A percentile compares a stretch with the other conserved stretches of the same genome.
phyloP scores from a whole-genome alignment of 1,140 invertebrate species.

The Leptoteleia sp. region DNA sequence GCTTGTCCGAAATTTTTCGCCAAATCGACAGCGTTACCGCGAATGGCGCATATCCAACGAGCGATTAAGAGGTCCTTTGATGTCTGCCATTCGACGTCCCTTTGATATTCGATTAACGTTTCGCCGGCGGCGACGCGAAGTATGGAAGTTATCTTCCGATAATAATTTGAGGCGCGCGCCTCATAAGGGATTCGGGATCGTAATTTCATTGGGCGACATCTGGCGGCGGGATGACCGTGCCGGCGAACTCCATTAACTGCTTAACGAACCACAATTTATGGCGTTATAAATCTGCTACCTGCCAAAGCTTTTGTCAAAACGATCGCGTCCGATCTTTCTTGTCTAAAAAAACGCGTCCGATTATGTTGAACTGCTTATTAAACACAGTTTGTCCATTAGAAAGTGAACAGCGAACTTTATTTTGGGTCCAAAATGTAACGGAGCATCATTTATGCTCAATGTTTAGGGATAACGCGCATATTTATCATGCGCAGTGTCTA shows the following conservation, averaged over 20 bases:
- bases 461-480: too few relatives aligned
- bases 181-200: slow-evolving; percentile 63
- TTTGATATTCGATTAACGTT: slow-evolving; percentile 66
- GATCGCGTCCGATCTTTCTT: slow-evolving; percentile 1
- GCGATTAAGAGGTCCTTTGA: slow-evolving; percentile 64
- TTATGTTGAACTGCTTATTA: too few relatives aligned
- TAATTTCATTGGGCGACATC: slow-evolving; percentile 67
- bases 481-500: too few relatives aligned
- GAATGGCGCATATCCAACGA: slow-evolving; percentile 34
- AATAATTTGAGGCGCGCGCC: slow-evolving; percentile 71
- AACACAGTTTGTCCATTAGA: too few relatives aligned
- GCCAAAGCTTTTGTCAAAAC: slow-evolving; percentile 49
- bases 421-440: too few relatives aligned
- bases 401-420: too few relatives aligned
- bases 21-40: slow-evolving; percentile 5
- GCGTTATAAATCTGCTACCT: slow-evolving; percentile 68
- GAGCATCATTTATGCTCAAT: too few relatives aligned
- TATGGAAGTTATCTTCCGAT: slow-evolving; percentile 71
- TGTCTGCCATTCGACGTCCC: slow-evolving; percentile 48
- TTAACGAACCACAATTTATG: slow-evolving; percentile 75
- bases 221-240: slow-evolving; percentile 52
- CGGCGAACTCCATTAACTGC: slow-evolving; percentile 73
- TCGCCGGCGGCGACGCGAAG: slow-evolving; percentile 52
- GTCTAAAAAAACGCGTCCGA: too few relatives aligned
- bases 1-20: slow-evolving; percentile 18